These are phyloP conservation scores for Camelus bactrianus DNA, from an alignment of 2,113 vertebrate genomes.

Conservation along the genomic window DNA sequence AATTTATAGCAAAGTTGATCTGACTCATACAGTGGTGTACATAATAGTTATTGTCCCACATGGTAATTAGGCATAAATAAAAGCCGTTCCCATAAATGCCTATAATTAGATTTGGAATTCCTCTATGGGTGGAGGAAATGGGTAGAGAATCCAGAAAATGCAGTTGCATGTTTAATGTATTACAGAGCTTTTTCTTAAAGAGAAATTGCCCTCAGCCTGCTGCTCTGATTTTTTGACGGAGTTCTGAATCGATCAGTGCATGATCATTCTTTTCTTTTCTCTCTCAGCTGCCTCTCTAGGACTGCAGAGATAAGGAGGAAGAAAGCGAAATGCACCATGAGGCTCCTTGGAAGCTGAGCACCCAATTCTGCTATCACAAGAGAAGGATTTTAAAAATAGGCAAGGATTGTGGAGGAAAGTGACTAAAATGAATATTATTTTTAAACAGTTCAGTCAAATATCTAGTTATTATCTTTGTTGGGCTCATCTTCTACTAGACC, in stretches of 20 bases:
- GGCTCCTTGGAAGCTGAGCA: neutral
- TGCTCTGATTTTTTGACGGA: neutral
- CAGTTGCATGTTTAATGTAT: neutral
- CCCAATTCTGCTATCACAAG: neutral
- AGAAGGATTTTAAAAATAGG: neutral
- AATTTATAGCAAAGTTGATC: neutral
- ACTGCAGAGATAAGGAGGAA: neutral
- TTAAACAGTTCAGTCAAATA: neutral
- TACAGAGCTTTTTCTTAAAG: conserved; percentile 35
- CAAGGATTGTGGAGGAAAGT: neutral
- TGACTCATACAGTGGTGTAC: neutral
- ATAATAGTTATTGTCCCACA: neutral
- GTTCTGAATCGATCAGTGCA: neutral
- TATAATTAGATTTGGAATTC: conserved; percentile 65
- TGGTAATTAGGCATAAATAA: conserved; percentile 45
- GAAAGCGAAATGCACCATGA: neutral
- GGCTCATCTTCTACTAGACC: neutral
- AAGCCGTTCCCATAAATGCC: conserved; percentile 29
- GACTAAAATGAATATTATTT: neutral
- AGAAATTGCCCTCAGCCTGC: neutral
- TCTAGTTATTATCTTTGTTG: conserved; percentile 1
- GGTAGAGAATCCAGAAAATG: conserved; percentile 8
- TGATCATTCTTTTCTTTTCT: neutral
- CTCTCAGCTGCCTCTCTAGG: neutral
- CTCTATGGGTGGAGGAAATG: conserved; percentile 29